Conservation (phyloP, 1,140 invertebrate species). For the Bombus sibiricus region DNA sequence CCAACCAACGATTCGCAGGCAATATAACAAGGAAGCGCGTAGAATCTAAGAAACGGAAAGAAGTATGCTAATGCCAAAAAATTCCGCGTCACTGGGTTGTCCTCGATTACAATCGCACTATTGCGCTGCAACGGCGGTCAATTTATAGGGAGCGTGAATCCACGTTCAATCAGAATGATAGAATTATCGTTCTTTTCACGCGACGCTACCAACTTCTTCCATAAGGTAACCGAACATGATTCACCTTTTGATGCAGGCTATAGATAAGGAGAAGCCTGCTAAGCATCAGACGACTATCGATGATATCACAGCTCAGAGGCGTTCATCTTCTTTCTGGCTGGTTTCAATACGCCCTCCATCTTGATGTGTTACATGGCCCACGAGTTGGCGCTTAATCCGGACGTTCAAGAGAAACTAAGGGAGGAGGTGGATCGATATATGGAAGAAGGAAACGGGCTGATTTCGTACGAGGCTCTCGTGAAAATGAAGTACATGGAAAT, state of each 20-base stretch:
- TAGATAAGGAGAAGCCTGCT: background rate
- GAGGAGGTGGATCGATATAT: slow-evolving; percentile 79
- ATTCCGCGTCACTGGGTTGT: too few relatives aligned
- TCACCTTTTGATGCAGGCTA: slow-evolving; percentile 74
- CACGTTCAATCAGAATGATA: background rate
- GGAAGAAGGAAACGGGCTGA: slow-evolving; percentile 7
- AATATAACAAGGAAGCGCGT: too few relatives aligned
- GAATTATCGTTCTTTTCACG: background rate
- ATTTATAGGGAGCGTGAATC: background rate
- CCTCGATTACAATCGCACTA: too few relatives aligned
- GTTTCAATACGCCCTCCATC: slow-evolving; percentile 86
- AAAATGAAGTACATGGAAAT: slow-evolving; percentile 73
- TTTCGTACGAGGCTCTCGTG: slow-evolving; percentile 66
- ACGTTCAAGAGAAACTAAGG: slow-evolving; percentile 84
- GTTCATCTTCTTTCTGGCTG: slow-evolving; percentile 84
- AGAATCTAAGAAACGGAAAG: too few relatives aligned
- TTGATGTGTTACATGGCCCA: slow-evolving; percentile 82
- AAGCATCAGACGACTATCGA: slow-evolving; percentile 79
- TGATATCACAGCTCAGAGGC: slow-evolving; percentile 82
- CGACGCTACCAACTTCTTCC: slow-evolving; percentile 10
- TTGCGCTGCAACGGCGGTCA: too few relatives aligned
- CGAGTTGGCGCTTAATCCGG: slow-evolving; percentile 84
- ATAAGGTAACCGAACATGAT: slow-evolving; percentile 40
- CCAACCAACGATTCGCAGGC: too few relatives aligned
- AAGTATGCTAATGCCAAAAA: too few relatives aligned